A percentile compares a stretch with the other conserved stretches of the same genome.
phyloP scores from a whole-genome alignment of 2,113 vertebrate genomes.

The Gopherus flavomarginatus region DNA sequence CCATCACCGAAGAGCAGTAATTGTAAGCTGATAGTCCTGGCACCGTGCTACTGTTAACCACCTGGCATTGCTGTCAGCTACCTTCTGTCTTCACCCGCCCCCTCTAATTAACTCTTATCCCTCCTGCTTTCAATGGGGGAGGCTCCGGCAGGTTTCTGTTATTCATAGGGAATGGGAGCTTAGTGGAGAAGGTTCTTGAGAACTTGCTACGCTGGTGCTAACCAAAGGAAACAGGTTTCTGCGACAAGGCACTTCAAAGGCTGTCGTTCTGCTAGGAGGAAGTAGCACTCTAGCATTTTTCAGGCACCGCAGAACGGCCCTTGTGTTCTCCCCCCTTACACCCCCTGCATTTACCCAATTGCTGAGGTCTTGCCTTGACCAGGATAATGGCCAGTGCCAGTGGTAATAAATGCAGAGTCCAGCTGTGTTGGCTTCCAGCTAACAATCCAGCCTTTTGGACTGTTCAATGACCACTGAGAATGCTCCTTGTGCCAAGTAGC shows the following conservation, averaged over 20 bases:
- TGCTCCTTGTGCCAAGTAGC: neutral
- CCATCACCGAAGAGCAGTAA: neutral
- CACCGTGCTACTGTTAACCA: neutral
- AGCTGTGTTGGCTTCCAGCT: neutral
- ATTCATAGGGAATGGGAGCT: neutral
- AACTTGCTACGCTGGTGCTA: neutral
- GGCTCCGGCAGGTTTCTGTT: neutral
- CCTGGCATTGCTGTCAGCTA: slow-evolving; percentile 9
- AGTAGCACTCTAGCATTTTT: neutral
- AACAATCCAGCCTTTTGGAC: neutral
- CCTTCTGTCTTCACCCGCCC: slow-evolving; percentile 20
- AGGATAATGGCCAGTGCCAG: neutral
- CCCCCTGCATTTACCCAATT: neutral
- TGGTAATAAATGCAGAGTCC: neutral
- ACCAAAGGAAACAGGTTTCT: neutral
- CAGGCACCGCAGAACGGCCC: neutral
- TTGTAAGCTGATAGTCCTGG: slow-evolving; percentile 30
- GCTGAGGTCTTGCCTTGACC: neutral
- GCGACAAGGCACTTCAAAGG: neutral
- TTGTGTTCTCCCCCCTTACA: neutral
- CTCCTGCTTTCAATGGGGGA: neutral
- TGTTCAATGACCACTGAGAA: neutral
- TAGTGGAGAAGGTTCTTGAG: neutral
- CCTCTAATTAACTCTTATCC: neutral
- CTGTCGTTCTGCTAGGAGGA: neutral